phyloP scores from a whole-genome alignment of 1,140 invertebrate genomes.

The Drosophila willistoni region DNA sequence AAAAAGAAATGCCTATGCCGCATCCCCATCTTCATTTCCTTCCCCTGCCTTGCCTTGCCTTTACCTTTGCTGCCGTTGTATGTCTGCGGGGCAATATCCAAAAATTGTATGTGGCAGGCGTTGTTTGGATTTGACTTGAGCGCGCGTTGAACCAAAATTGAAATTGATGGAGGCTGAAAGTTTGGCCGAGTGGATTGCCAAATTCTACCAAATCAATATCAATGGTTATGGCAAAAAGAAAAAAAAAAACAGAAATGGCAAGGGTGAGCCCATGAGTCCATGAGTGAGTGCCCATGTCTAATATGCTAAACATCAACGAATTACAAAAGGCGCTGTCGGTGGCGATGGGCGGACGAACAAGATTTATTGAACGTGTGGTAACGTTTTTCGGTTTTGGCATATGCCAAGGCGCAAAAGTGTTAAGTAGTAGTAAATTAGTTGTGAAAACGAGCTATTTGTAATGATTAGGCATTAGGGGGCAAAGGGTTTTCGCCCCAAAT shows the following conservation, averaged over 20 bases:
- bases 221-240: not conserved
- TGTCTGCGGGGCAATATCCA: conserved; percentile 56
- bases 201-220: conserved; percentile 67
- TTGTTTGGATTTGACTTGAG: conserved; percentile 69
- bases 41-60: no score
- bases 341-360: conserved; percentile 16
- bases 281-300: conserved; percentile 65
- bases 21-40: not conserved
- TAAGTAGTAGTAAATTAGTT: conserved; percentile 50
- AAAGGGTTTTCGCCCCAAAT: not conserved
- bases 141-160: conserved; percentile 70
- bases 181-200: conserved; percentile 26
- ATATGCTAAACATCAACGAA: conserved; percentile 77
- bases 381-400: conserved; percentile 21
- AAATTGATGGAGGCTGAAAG: conserved; percentile 79
- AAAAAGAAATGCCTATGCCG: conserved; percentile 4
- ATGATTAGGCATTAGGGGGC: not conserved
- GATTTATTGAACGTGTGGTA: conserved; percentile 49
- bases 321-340: conserved; percentile 35
- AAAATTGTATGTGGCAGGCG: conserved; percentile 78
- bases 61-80: conserved; percentile 13
- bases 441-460: conserved; percentile 26
- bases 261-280: not conserved
- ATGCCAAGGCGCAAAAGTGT: conserved; percentile 41
- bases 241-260: not conserved